Base-by-base conservation (phyloP, 2,797 vertebrate species). In the Phaenicophaeus curvirostris region DNA sequence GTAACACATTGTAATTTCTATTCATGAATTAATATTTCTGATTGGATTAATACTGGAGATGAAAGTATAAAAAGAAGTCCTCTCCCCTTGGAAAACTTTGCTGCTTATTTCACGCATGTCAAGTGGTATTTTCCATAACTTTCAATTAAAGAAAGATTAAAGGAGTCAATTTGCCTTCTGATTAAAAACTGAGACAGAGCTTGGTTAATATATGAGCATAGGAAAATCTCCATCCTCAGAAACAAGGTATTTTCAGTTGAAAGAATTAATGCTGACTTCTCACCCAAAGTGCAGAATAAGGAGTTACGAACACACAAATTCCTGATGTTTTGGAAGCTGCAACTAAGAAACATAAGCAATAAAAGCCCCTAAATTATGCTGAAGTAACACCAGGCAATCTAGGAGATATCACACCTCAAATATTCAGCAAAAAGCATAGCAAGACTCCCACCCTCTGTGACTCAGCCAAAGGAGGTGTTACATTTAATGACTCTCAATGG, bases 111-210 rank as follows among this genome's bases (percentile, higher is more conserved):
- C 46, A 77, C 30, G 58, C 24, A 87, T 33, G 41, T 77, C 72
- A 85, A 85, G 69, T 62, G 54, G 37, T 33, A 71, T 80, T 91
- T 83, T 83, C 30, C 15, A 31, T 51, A 84, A 71, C 46, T 92
- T 91, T 68, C 66, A 94, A 72, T 94, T 91, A 91, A 74, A 93
- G 37, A 77, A 57, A 88, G 58, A 94, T 95, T 86, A 94, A 93
- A 87, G 59, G 66, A 72, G 62, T 84, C 14, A 58, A 14, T 94
- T 68, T 86, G 46, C 63, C 35, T 91, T 93, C 54, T 88, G 59
- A 90, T 72, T 81, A 81, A 86, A 83, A 65, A 53, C 0, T 3
- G 48, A 90, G 58, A 23, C 25, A 72, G 54, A 83, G 3, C 17
- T 78, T 76, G 18, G 42, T 65, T 84, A 86, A 75, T 39, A 87